These are phyloP conservation scores for Portunus trituberculatus DNA, from an alignment of 1,140 invertebrate genomes.

Conservation along the genomic window DNA sequence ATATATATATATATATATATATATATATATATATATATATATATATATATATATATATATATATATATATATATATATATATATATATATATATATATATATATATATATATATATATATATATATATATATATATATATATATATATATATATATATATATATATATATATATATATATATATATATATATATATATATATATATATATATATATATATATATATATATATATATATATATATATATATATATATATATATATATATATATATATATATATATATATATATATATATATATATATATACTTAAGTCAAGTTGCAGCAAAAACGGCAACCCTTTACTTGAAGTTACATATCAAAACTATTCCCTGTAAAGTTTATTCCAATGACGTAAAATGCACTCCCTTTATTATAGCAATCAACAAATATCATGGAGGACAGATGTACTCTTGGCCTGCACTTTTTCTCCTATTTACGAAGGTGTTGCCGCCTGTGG, in stretches of 20 bases:
- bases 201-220: conserved; percentile 15
- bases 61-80: conserved; percentile 3
- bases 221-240: neutral
- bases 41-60: neutral
- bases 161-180: conserved; percentile 38
- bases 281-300: conserved; percentile 31
- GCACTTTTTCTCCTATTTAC: too few relatives aligned
- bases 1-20: neutral
- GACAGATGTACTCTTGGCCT: too few relatives aligned
- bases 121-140: conserved; percentile 25
- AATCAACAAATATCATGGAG: too few relatives aligned
- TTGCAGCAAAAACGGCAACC: too few relatives aligned
- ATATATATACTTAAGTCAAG: neutral
- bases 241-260: neutral
- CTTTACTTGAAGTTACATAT: too few relatives aligned
- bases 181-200: conserved; percentile 18
- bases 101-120: conserved; percentile 44
- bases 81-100: conserved; percentile 34
- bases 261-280: conserved; percentile 28
- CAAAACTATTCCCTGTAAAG: too few relatives aligned
- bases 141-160: conserved; percentile 38
- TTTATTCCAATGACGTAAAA: too few relatives aligned
- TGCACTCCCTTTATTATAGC: too few relatives aligned
- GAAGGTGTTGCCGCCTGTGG: too few relatives aligned
- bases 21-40: conserved; percentile 16